phyloP scores from a whole-genome alignment of 2,888 invertebrate species.

The Polydrusus tereticollis region DNA sequence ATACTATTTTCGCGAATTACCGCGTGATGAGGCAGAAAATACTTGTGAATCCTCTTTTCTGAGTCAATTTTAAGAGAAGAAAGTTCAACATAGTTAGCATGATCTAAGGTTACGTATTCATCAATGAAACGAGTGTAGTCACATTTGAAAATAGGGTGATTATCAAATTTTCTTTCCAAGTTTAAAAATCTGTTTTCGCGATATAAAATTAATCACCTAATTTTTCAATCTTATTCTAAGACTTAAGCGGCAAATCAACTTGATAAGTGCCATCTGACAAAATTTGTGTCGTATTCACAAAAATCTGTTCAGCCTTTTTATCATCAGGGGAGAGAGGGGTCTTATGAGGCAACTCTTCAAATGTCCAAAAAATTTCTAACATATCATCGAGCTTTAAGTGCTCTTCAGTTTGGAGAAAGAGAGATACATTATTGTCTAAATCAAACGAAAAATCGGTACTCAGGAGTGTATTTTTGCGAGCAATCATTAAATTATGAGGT shows the following conservation, averaged over 20 bases:
- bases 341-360: conserved; percentile 13
- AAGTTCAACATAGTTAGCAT: neutral
- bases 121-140: conserved; percentile 10
- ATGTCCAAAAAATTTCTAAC: neutral
- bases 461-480: too few species aligned
- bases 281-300: neutral
- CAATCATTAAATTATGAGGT: neutral
- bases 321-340: conserved; percentile 7
- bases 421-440: too few species aligned
- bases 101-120: neutral
- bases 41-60: too few species aligned
- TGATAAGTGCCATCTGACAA: conserved; percentile 4
- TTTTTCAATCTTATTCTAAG: neutral
- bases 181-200: neutral
- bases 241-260: conserved; percentile 25
- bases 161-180: conserved; percentile 11
- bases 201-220: conserved; percentile 19
- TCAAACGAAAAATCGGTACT: too few species aligned
- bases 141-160: neutral
- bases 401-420: too few species aligned
- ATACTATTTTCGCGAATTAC: too few species aligned
- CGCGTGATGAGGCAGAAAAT: too few species aligned
- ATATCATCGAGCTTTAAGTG: too few species aligned
- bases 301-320: conserved; percentile 15
- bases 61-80: too few species aligned